A percentile compares a stretch with the other conserved stretches of the same genome.
These are phyloP conservation scores for Lordiphosa mommai DNA, from an alignment of 1,140 invertebrate species.

Conservation along the genomic window DNA sequence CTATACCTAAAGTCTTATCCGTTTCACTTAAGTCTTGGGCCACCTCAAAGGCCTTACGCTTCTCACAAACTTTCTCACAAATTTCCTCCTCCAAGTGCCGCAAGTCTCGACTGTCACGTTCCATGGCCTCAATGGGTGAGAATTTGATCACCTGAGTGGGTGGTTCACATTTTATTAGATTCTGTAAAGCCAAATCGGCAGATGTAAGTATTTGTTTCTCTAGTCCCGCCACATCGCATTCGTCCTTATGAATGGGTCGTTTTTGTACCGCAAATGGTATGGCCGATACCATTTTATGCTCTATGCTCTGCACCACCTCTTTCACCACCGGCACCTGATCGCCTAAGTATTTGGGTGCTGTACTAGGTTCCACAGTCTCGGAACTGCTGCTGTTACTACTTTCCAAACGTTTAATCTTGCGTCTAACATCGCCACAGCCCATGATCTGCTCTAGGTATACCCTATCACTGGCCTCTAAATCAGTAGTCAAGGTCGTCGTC, in stretches of 20 bases:
- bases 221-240: slow-evolving; percentile 45
- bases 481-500: slow-evolving; percentile 39
- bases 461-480: slow-evolving; percentile 52
- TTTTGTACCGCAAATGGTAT: slow-evolving; percentile 62
- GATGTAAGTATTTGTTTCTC: slow-evolving; percentile 65
- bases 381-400: slow-evolving; percentile 58
- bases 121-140: slow-evolving; percentile 61
- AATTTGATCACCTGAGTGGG: slow-evolving; percentile 46
- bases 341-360: slow-evolving; percentile 47
- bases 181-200: slow-evolving; percentile 50
- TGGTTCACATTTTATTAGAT: slow-evolving; percentile 45
- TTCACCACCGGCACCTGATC: slow-evolving; percentile 62
- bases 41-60: slow-evolving; percentile 65
- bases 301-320: slow-evolving; percentile 67
- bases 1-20: slow-evolving; percentile 69
- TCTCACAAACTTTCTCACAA: slow-evolving; percentile 67
- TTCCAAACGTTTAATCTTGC: slow-evolving; percentile 65
- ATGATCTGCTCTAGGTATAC: slow-evolving; percentile 69
- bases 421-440: slow-evolving; percentile 67
- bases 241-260: slow-evolving; percentile 22
- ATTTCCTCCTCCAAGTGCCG: slow-evolving; percentile 54
- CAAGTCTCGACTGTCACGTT: slow-evolving; percentile 24
- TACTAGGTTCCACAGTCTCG: slow-evolving; percentile 39
- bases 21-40: slow-evolving; percentile 71
- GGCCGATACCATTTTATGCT: slow-evolving; percentile 64